Base-by-base conservation (phyloP, 2,888 invertebrate genomes). In the Labia minor region DNA sequence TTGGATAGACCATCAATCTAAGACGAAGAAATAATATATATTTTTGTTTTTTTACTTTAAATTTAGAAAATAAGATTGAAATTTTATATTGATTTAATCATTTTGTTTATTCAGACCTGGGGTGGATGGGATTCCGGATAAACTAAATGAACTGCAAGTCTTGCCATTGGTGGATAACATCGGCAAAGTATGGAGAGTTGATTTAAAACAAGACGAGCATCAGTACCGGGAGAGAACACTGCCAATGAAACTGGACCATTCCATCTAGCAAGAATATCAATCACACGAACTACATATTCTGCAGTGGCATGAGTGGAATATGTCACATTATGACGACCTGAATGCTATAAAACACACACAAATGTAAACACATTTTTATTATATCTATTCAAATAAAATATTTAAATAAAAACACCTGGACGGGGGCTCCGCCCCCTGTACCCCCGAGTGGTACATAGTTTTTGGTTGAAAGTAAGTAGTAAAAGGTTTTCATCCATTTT, bases 271-370 rank as follows among this genome's bases (percentile, higher is more conserved):
- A 85, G 83, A 64, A 89, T 81, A 76, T 88, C 87, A 1, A 84
- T 81, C 19, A 89, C 76, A 72, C 86, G 86, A 72, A 85, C 85
- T 21, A 87, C 77, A 74, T 86, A 87, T 75, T 87, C 87, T 4
- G 86, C 85, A 0, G 88, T 88, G 0, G 86, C 84, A 74, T 89
- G 89, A 0, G 88, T 89, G 62, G 83, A 86, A 68, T 88, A 84
- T 0, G 88, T 88, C 14, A 89, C 81, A 66, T 81, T 77, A 72
- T 83, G 49, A 3, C 49, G 49, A 16, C 49, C 49, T 11, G n/a
- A n/a, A 14, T 49, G 49, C 49, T 49, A 14, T 78, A 71, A 79
- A 77, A 69, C 78, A 78, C n/a, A n/a, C n/a, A n/a, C n/a, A n/a
- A 65, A 77, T 78, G 62, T 74, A 70, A 65, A 65, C 21, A 49